Evolutionary conservation across 2,113 vertebrate species (phyloP), one percentile per base, ranked within the genome.

Genomic region (Pao palembangensis): DNA sequence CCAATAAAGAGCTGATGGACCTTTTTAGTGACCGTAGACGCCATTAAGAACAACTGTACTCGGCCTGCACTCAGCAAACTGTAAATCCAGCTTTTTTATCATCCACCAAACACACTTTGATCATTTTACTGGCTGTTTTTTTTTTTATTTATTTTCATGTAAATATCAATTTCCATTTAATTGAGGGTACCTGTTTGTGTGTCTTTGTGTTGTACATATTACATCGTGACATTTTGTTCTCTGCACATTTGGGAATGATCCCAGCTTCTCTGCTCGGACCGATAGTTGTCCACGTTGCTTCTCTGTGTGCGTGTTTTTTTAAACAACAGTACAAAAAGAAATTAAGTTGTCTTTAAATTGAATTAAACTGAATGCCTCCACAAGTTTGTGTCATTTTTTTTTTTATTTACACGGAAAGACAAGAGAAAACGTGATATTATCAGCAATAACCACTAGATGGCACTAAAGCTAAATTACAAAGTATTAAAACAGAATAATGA

Each of bases 211-310:
- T 89, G 78, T 88, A 85, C 64, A 88, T 84, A 85, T 76, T 82
- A 78, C 76, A 78, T 83, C 78, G 90, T 90, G 88, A 77, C 79
- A 76, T 89, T 90, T 91, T 89, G 82, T 88, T 87, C 74, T 85
- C 84, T 76, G 70, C 78, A 61, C 83, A 79, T 85, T 87, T 88
- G 71, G 74, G 78, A 83, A 79, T 74, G 76, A 76, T 67, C 85
- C 79, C 79, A 77, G 67, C 66, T 77, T 82, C 64, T 80, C 55
- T 62, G 63, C 76, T 70, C 65, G 69, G 64, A 79, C 69, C 56
- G 73, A 63, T 63, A 49, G 61, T 48, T 23, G 55, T 75, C 73
- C 60, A 54, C 57, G 52, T 71, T 73, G 69, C 73, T 79, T 76
- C 51, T 60, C 23, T 62, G 57, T 55, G n/a, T 69, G n/a, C 46